These are phyloP conservation scores for Epirrhoe tristata DNA, from an alignment of 2,888 invertebrate genomes.

Conservation along the genomic window DNA sequence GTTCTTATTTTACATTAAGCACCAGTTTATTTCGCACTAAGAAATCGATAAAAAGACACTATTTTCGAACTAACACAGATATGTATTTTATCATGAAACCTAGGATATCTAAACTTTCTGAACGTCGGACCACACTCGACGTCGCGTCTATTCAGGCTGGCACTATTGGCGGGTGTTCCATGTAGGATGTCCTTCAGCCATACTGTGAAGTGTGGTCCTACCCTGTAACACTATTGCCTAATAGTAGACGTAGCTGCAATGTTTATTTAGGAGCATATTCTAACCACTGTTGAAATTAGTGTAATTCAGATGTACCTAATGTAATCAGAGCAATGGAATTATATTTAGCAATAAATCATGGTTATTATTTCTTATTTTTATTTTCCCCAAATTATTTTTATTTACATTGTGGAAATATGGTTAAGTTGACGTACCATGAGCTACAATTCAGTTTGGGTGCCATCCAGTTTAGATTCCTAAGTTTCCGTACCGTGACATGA, in stretches of 20 bases:
- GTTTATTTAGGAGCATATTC: constrained; percentile 34
- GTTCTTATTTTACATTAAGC: constrained; percentile 48
- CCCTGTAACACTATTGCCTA: constrained; percentile 33
- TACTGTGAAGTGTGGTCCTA: not conserved
- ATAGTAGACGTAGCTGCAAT: constrained; percentile 44
- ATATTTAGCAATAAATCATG: constrained; percentile 73
- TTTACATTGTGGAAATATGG: not conserved
- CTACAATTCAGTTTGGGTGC: too few relatives aligned
- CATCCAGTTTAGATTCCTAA: too few relatives aligned
- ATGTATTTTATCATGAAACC: constrained; percentile 33
- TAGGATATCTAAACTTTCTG: constrained; percentile 1
- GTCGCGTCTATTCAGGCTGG: too few relatives aligned
- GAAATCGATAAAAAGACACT: constrained; percentile 53
- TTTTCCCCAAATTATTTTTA: not conserved
- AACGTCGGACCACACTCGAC: not conserved
- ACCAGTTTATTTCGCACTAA: constrained; percentile 66
- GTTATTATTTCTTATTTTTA: constrained; percentile 34
- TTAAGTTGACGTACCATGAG: too few relatives aligned
- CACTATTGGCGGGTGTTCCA: not conserved
- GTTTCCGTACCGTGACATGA: too few relatives aligned
- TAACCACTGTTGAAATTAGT: constrained; percentile 41
- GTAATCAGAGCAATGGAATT: constrained; percentile 72
- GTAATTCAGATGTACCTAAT: constrained; percentile 46
- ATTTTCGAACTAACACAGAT: constrained; percentile 50
- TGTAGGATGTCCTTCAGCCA: not conserved